Base-by-base conservation (phyloP, 2,888 invertebrate genomes). In the Philopedon plagiatum region DNA sequence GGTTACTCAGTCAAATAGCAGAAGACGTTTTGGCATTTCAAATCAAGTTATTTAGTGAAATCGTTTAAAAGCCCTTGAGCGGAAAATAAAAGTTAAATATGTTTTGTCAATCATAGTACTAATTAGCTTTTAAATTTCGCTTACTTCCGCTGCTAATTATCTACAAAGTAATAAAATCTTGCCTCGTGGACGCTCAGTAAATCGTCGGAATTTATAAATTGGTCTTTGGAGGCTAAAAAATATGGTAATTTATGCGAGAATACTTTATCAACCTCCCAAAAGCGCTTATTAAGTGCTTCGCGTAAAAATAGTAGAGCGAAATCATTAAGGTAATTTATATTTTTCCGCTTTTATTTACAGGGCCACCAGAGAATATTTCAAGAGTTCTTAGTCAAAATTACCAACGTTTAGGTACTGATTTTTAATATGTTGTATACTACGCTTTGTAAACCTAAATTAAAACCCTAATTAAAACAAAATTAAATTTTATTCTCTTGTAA, bases 171-270 rank as follows among this genome's bases (percentile, higher is more conserved):
- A 46, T 46, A 46, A 23, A 23, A 46, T n/a, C 19, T 46, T 46
- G 46, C n/a, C 23, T 46, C 3, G 46, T 46, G 15, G 46, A 21
- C 1, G 11, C 46, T 23, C 21, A 46, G 21, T 21, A 23, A 23
- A 46, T 23, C 46, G 46, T 46, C 23, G 21, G 23, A 46, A 46
- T 46, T 46, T 46, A 46, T 46, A 46, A 46, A 46, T 46, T 46
- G 46, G 46, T 46, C 46, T 46, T 46, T 23, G 23, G 46, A 15
- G 46, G 15, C 46, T 2, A 23, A 46, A 15, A 46, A 46, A 46
- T 46, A 46, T 46, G 46, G 46, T n/a, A 46, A 46, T 46, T 46
- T 46, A 46, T 23, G 11, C 21, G 9, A 19, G 15, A 19, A 23
- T 46, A 46, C n/a, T 46, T 46, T 46, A 46, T 46, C 46, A 23